phyloP scores from a whole-genome alignment of 2,797 vertebrate species.

The Cuniculus paca region DNA sequence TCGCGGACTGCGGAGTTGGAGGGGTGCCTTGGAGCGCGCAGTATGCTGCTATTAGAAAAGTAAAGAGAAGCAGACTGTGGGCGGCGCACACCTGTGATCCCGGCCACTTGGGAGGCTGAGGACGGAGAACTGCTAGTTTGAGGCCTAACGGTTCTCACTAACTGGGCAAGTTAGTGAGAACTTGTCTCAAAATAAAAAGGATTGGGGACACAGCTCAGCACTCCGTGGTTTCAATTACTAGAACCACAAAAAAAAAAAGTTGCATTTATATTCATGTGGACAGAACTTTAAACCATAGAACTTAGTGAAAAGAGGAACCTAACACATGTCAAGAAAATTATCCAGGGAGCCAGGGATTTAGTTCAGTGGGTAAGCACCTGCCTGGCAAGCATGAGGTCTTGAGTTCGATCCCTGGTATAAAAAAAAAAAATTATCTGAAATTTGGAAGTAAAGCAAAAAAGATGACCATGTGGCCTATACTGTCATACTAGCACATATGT shows the following conservation, averaged over 20 bases:
- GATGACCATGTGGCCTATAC: background rate
- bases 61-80: background rate
- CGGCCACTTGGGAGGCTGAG: background rate
- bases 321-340: background rate
- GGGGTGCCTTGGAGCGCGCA: background rate
- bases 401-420: too few relatives aligned
- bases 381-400: too few relatives aligned
- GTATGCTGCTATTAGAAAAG: background rate
- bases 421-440: conserved; percentile 14
- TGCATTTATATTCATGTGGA: background rate
- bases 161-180: background rate
- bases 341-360: too few relatives aligned
- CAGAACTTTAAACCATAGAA: background rate
- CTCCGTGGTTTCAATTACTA: background rate
- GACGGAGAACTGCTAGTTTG: background rate
- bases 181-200: background rate
- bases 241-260: background rate
- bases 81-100: background rate
- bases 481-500: background rate
- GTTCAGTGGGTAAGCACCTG: too few relatives aligned
- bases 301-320: background rate
- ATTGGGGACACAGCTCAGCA: background rate
- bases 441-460: background rate
- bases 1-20: background rate
- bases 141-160: too few relatives aligned